Evolutionary conservation across 2,797 vertebrate species (phyloP).

Genomic region (Eleutherodactylus coqui): DNA sequence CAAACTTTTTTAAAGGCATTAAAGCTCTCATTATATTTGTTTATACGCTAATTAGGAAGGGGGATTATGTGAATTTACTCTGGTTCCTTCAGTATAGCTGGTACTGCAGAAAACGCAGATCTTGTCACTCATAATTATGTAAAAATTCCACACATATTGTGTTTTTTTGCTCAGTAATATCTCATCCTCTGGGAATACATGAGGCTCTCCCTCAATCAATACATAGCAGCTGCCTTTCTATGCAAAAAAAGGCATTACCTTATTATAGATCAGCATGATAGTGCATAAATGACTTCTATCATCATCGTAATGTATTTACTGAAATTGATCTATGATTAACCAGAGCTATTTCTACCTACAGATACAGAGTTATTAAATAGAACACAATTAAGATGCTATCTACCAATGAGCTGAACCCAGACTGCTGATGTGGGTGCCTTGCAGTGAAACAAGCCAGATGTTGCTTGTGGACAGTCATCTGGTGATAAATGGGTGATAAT

Average conservation of each 20-base stretch:
- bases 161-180: conserved; percentile 45
- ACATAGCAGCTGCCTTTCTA: conserved; percentile 52
- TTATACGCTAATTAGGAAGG: background rate
- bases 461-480: background rate
- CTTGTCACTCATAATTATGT: conserved; percentile 46
- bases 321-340: conserved; percentile 55
- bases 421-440: background rate
- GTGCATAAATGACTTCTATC: conserved; percentile 55
- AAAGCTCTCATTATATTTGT: too few species aligned
- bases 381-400: conserved; percentile 27
- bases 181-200: conserved; percentile 45
- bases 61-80: background rate
- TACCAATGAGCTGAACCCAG: background rate
- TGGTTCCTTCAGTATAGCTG: background rate
- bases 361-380: conserved; percentile 49
- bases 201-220: conserved; percentile 50
- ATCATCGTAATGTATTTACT: conserved; percentile 60
- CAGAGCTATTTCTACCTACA: conserved; percentile 33
- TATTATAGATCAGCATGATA: conserved; percentile 60
- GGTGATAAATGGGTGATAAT: background rate
- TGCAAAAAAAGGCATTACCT: conserved; percentile 45
- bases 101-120: conserved; percentile 2
- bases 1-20: too few species aligned
- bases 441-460: conserved; percentile 1
- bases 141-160: conserved; percentile 48